Evolutionary conservation across 2,113 vertebrate species (phyloP).

Genomic region (Cranoglanis bouderius): DNA sequence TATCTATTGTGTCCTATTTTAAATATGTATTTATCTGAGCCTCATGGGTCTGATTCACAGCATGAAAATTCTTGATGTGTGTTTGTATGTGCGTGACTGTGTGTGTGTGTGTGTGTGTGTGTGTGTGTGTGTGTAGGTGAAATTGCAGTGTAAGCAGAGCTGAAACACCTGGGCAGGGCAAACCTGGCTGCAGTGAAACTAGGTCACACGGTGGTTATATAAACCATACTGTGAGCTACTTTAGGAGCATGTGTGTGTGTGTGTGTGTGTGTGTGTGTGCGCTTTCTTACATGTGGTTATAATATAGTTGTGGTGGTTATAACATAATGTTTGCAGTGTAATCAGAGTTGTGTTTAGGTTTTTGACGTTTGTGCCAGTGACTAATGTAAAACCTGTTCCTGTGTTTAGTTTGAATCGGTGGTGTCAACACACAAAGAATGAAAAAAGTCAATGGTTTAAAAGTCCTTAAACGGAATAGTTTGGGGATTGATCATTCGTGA

Average conservation of each 20-base stretch:
- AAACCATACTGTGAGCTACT: slow-evolving; percentile 34
- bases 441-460: not conserved
- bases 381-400: slow-evolving; percentile 6
- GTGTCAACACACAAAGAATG: not conserved
- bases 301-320: slow-evolving; percentile 1
- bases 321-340: slow-evolving; percentile 1
- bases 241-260: not conserved
- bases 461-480: not conserved
- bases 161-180: slow-evolving; percentile 23
- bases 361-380: not conserved
- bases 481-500: not conserved
- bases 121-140: not conserved
- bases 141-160: slow-evolving; percentile 35
- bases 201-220: slow-evolving; percentile 33
- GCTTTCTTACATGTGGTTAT: slow-evolving; percentile 7
- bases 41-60: not conserved
- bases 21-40: not conserved
- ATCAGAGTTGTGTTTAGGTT: slow-evolving; percentile 12
- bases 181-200: slow-evolving; percentile 34
- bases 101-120: slow-evolving; percentile 11
- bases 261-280: not conserved
- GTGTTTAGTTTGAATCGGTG: not conserved
- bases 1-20: too few species aligned
- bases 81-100: not conserved
- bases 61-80: not conserved